Base-by-base conservation (phyloP, 2,113 vertebrate species). In the Platichthys stellatus region DNA sequence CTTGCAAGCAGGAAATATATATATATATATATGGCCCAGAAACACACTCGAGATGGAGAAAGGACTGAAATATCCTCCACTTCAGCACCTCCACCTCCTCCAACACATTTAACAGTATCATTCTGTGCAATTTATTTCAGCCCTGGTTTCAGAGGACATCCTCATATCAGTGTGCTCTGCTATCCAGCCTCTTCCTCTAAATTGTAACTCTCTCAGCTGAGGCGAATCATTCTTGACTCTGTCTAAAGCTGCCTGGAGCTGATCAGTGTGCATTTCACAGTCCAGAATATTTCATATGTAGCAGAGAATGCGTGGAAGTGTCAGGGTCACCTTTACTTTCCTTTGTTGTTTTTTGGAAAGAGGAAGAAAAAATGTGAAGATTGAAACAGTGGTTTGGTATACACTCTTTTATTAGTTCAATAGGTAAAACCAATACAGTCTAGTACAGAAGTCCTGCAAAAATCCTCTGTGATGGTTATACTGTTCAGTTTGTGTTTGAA, bases 141-240 rank as follows among this genome's bases (percentile, higher is more conserved):
- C 56, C 43, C 59, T 4, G 15, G 49, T 1, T 73, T 15, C 43
- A 72, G 57, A 40, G 20, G 75, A 74, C 58, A 56, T 47, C 71
- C 51, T 40, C 24, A 4, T 65, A 51, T 65, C 54, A 54, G 13
- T 81, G 74, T 54, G 21, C 43, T 40, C 26, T 47, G 15, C 63
- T 60, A 38, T 20, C 43, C 40, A 28, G 31, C 54, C 6, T 53
- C 61, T 58, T 20, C 47, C 74, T 68, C 35, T 38, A 69, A 74
- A 81, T 62, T 70, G 43, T 66, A 77, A 77, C 61, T 78, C 56
- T 45, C 28, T 53, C 24, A 68, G 65, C 64, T 53, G 24, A 43
- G 64, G 69, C 15, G 66, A 88, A 85, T 83, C 23, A 68, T 86
- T 76, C 67, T 85, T 81, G 61, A 74, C 43, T 45, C 43, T 45